A percentile compares a stretch with the other conserved stretches of the same genome.
Conservation (phyloP, 2,113 vertebrate species). For the Heliornis fulica region DNA sequence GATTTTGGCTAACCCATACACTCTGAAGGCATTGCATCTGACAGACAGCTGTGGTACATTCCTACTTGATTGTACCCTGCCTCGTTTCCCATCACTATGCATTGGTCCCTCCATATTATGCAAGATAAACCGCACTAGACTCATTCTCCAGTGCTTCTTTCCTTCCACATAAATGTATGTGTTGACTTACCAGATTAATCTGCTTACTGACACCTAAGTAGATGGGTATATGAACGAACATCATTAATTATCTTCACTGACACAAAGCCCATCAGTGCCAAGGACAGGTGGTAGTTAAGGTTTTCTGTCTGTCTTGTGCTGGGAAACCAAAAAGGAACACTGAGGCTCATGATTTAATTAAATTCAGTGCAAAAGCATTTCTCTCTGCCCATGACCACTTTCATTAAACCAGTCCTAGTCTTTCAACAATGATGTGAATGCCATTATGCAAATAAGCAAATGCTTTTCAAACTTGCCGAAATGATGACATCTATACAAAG, state of each 20-base stretch:
- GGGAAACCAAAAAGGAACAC: not conserved
- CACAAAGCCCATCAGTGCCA: not conserved
- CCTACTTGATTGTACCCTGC: not conserved
- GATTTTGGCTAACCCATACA: not conserved
- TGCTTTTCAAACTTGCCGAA: slow-evolving; percentile 18
- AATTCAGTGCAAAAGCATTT: slow-evolving; percentile 2
- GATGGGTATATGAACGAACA: not conserved
- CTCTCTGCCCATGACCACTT: not conserved
- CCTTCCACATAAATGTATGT: not conserved
- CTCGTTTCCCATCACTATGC: not conserved
- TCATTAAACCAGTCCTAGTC: slow-evolving; percentile 38
- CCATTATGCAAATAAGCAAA: slow-evolving; percentile 42
- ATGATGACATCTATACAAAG: not conserved
- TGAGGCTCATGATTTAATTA: not conserved
- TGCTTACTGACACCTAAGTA: not conserved
- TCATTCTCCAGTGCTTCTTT: not conserved
- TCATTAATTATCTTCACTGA: not conserved
- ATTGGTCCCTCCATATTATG: not conserved
- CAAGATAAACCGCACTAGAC: not conserved
- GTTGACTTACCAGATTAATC: not conserved
- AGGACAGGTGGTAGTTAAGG: not conserved
- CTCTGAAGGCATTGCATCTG: not conserved
- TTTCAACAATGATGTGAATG: slow-evolving; percentile 16
- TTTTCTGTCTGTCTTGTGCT: not conserved
- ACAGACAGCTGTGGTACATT: not conserved